Base-by-base conservation (phyloP, 1,140 invertebrate species). In the Bradysia coprophila region DNA sequence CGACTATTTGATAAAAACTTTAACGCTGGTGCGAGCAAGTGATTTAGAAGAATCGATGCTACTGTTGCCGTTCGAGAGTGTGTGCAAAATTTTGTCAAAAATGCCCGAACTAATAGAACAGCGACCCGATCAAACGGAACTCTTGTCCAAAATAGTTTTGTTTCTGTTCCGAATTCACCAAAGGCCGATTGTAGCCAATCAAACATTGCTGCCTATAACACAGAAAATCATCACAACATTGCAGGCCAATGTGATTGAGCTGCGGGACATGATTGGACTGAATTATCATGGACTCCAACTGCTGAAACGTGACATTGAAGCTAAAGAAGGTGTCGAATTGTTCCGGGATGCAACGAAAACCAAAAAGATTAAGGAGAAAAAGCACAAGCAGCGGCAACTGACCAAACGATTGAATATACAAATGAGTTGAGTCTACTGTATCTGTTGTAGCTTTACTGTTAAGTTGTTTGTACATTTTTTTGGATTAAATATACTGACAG, bases 1-100 rank as follows among this genome's bases (percentile, higher is more conserved):
- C 37, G 79, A 90, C 52, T 96, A 84, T 62, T 65, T 97, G 16
- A 53, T 90, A 15, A 79, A 83, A 59, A 78, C 78, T 5, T 51
- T 97, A 6, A 73, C 70, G 52, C 75, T 73, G 50, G 79, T 94
- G 49, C 76, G 81, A 43, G 63, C 77, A 2, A 81, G 89, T 59
- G 89, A 96, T 56, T 62, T 97, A 33, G 89, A 96, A 61, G 87
- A 94, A 63, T 72, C 86, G 0, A 62, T 97, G 2, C 54, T 96
- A 0, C 62, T 93, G 8, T 61, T 97, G 20, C 87, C 91, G 16
- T 90, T 92, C 53, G 70, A 75, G 20, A 71, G 75, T 41, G 83
- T 90, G 0, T 77, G 77, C 49, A 74, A 89, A 37, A 67, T 97
- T 38, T 65, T 97, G 1, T 61, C 76, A 44, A 64, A 77, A 47